A percentile compares a stretch with the other conserved stretches of the same genome.
Evolutionary conservation across 2,113 vertebrate genomes (phyloP).

Genomic region (Microcebus lehilahytsara): DNA sequence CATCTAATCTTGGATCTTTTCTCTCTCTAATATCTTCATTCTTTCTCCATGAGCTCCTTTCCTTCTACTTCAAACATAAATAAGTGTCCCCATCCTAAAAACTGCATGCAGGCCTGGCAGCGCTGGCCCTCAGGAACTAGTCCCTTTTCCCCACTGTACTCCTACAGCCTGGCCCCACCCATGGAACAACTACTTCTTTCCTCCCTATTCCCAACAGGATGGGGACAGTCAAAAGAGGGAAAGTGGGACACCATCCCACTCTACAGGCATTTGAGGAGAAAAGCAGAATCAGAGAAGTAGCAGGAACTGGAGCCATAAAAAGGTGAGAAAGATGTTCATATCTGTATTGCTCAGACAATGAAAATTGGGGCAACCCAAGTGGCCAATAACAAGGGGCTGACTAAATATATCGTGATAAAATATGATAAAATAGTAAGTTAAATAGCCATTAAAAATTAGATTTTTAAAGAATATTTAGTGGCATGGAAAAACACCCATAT

Average conservation of each 20-base stretch:
- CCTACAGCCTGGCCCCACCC: background rate
- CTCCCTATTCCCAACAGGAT: background rate
- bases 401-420: background rate
- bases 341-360: background rate
- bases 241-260: background rate
- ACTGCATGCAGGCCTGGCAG: background rate
- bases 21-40: background rate
- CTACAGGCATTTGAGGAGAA: background rate
- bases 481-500: background rate
- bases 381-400: background rate
- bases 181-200: background rate
- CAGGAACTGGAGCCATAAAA: background rate
- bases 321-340: background rate
- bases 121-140: background rate
- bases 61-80: background rate
- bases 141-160: background rate
- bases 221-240: background rate
- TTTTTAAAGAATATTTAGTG: background rate
- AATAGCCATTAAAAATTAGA: background rate
- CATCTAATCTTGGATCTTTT: background rate
- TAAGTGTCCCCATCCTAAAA: background rate
- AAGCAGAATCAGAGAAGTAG: background rate
- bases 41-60: background rate
- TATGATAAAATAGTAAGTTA: background rate
- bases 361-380: background rate